Conservation (phyloP, 1,140 invertebrate genomes). For the Dinothrombium tinctorium region DNA sequence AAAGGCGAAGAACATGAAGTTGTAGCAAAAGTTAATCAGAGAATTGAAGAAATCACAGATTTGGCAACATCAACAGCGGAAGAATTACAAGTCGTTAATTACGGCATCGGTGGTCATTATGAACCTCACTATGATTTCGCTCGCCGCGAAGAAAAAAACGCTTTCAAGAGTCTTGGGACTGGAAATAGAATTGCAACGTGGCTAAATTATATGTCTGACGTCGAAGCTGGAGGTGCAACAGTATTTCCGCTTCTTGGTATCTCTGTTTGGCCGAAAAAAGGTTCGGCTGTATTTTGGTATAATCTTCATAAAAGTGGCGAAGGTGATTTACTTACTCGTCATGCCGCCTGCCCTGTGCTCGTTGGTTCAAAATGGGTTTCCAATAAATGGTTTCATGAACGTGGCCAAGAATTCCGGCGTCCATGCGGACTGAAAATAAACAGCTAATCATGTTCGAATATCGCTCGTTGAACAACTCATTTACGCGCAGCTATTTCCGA, state of each 20-base stretch:
- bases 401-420: conserved; percentile 65
- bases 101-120: conserved; percentile 96
- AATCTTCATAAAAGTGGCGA: conserved; percentile 79
- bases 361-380: conserved; percentile 94
- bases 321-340: conserved; percentile 69
- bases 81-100: conserved; percentile 89
- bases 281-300: conserved; percentile 82
- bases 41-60: conserved; percentile 25
- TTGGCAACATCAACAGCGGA: conserved; percentile 66
- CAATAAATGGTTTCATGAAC: conserved; percentile 96
- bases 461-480: too few relatives aligned
- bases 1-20: conserved; percentile 51
- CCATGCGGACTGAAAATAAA: conserved; percentile 34
- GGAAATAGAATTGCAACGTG: conserved; percentile 37
- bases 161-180: conserved; percentile 46
- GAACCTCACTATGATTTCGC: conserved; percentile 95
- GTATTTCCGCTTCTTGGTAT: conserved; percentile 70
- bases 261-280: conserved; percentile 62
- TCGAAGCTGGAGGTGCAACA: conserved; percentile 79
- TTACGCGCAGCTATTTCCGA: too few relatives aligned
- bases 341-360: conserved; percentile 91
- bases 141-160: conserved; percentile 57
- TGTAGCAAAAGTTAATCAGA: conserved; percentile 40
- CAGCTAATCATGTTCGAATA: conserved; percentile 14
- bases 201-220: conserved; percentile 43